A percentile compares a stretch with the other conserved stretches of the same genome.
These are phyloP conservation scores for Eilema griseolum DNA, from an alignment of 2,888 invertebrate genomes.

Conservation along the genomic window DNA sequence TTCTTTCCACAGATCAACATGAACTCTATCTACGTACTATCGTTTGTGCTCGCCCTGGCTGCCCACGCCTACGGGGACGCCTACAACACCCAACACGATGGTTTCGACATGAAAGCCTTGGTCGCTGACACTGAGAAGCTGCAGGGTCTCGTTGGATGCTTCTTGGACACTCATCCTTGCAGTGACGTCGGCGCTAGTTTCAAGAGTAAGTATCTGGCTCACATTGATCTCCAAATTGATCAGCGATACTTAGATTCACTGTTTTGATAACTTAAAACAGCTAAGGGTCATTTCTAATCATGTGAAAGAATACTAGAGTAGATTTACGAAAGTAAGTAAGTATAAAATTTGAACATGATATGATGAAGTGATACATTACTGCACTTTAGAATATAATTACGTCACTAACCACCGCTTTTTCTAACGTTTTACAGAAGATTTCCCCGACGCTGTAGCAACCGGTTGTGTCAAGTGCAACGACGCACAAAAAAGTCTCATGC, in stretches of 20 bases:
- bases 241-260: no score
- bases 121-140: neutral
- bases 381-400: no score
- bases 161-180: constrained; percentile 20
- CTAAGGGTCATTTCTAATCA: no score
- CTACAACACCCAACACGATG: constrained; percentile 7
- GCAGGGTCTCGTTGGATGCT: constrained; percentile 22
- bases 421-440: constrained; percentile 16
- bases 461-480: constrained; percentile 19
- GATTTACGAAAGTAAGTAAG: no score
- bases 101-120: constrained; percentile 10
- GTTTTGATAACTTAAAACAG: no score
- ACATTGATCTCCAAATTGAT: neutral
- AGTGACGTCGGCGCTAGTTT: neutral
- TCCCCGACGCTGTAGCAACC: constrained; percentile 12
- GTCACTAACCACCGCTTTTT: neutral
- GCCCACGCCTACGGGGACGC: neutral
- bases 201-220: constrained; percentile 7
- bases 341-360: no score
- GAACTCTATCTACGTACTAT: constrained; percentile 8
- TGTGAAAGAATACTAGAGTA: no score
- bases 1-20: constrained; percentile 7
- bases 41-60: neutral
- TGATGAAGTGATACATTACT: no score
- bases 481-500: constrained; percentile 16